These are phyloP conservation scores for Diaprepes abbreviatus DNA, from an alignment of 2,888 invertebrate species.

Conservation along the genomic window DNA sequence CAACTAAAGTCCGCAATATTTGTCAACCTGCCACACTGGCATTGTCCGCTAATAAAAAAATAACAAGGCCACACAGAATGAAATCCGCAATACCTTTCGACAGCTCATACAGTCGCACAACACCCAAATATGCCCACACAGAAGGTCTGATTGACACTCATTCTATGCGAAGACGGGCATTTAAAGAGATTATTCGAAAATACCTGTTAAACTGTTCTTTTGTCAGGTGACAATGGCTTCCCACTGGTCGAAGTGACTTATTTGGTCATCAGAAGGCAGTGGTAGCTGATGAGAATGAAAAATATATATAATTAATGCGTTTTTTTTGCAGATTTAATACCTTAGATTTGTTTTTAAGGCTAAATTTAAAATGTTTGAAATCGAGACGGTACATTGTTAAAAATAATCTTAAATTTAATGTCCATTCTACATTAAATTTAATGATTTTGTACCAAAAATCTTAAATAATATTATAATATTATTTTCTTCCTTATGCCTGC, in stretches of 20 bases:
- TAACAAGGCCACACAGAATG: constrained; percentile 42
- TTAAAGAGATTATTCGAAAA: constrained; percentile 45
- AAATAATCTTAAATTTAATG: too few relatives aligned
- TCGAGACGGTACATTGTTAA: too few relatives aligned
- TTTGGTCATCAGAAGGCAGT: constrained; percentile 20
- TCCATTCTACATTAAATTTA: too few relatives aligned
- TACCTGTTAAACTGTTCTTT: constrained; percentile 48
- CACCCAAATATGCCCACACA: constrained; percentile 35
- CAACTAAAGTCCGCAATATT: constrained; percentile 43
- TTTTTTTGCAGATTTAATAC: too few relatives aligned
- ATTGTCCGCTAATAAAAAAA: constrained; percentile 48
- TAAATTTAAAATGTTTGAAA: too few relatives aligned
- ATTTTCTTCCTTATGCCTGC: too few relatives aligned
- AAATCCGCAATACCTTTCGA: constrained; percentile 37
- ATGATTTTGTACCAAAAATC: too few relatives aligned
- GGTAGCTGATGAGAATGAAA: neutral
- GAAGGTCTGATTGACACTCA: constrained; percentile 38
- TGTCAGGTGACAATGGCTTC: constrained; percentile 36
- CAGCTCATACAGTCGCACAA: constrained; percentile 13
- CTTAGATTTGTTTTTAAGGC: too few relatives aligned
- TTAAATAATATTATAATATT: too few relatives aligned
- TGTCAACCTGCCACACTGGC: constrained; percentile 43
- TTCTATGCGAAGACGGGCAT: constrained; percentile 4
- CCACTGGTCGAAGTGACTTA: constrained; percentile 30
- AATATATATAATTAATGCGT: too few relatives aligned